Evolutionary conservation across 2,888 invertebrate species (phyloP).

Genomic region (Digitonthophagus gazella): DNA sequence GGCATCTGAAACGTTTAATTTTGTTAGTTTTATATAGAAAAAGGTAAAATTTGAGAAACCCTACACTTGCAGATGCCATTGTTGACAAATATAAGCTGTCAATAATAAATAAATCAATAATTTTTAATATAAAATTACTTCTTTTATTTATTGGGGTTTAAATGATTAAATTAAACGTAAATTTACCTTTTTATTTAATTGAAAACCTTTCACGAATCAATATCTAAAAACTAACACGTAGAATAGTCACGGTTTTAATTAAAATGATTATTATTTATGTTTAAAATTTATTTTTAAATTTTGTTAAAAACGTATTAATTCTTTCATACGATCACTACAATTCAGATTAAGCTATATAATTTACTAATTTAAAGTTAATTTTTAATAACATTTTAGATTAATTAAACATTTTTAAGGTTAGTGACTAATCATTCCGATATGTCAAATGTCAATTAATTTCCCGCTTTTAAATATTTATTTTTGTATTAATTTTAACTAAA

Average conservation of each 20-base stretch:
- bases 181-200: not conserved
- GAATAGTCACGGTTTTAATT: not conserved
- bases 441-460: not conserved
- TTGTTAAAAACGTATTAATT: not conserved
- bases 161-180: not conserved
- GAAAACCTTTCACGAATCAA: not conserved
- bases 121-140: not conserved
- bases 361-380: not conserved
- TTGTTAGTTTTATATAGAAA: conserved; percentile 14
- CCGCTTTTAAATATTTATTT: not conserved
- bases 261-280: not conserved
- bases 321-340: too few relatives aligned
- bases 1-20: conserved; percentile 65
- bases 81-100: not conserved
- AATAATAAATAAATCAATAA: not conserved
- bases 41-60: conserved; percentile 6
- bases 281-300: not conserved
- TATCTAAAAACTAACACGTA: not conserved
- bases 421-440: not conserved
- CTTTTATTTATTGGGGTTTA: conserved; percentile 1
- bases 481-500: not conserved
- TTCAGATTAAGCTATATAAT: not conserved
- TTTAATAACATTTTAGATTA: not conserved
- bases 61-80: conserved; percentile 33
- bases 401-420: not conserved